Evolutionary conservation across 2,797 vertebrate species (phyloP).

Genomic region (Leptodactylus fallax): DNA sequence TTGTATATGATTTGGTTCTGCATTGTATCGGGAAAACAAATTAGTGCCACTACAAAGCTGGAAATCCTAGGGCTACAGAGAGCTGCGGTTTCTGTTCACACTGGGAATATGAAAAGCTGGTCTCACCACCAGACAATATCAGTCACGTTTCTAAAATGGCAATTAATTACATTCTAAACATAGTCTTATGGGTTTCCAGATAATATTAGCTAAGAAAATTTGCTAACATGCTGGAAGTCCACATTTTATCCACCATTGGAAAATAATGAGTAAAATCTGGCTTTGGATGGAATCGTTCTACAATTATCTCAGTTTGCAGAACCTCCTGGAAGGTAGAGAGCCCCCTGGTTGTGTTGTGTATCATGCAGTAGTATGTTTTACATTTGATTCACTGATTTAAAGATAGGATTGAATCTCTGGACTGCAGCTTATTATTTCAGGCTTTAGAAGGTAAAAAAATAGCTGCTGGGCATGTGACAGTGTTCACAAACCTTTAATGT

Average conservation of each 20-base stretch:
- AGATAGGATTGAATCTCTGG: slow-evolving; percentile 68
- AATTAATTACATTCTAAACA: slow-evolving; percentile 32
- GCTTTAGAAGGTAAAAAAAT: slow-evolving; percentile 76
- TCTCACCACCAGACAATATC: slow-evolving; percentile 7
- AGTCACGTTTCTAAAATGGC: background rate
- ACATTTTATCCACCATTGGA: background rate
- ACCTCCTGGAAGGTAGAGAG: slow-evolving; percentile 25
- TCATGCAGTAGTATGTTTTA: slow-evolving; percentile 51
- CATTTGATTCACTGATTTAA: slow-evolving; percentile 70
- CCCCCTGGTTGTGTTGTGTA: slow-evolving; percentile 36
- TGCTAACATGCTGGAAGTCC: slow-evolving; percentile 9
- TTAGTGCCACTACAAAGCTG: slow-evolving; percentile 9
- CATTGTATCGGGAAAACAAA: slow-evolving; percentile 5
- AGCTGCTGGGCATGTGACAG: slow-evolving; percentile 80
- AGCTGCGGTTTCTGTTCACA: slow-evolving; percentile 23
- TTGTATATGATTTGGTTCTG: background rate
- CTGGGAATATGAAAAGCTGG: slow-evolving; percentile 22
- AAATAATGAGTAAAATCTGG: slow-evolving; percentile 25
- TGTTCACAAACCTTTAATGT: slow-evolving; percentile 81
- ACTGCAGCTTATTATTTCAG: slow-evolving; percentile 80
- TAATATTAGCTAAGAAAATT: slow-evolving; percentile 37
- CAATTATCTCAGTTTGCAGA: slow-evolving; percentile 45
- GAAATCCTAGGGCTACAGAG: slow-evolving; percentile 3
- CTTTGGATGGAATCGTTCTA: slow-evolving; percentile 19
- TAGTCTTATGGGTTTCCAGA: background rate